Evolutionary conservation across 2,113 vertebrate genomes (phyloP).

Genomic region (Myiagra hebetior): DNA sequence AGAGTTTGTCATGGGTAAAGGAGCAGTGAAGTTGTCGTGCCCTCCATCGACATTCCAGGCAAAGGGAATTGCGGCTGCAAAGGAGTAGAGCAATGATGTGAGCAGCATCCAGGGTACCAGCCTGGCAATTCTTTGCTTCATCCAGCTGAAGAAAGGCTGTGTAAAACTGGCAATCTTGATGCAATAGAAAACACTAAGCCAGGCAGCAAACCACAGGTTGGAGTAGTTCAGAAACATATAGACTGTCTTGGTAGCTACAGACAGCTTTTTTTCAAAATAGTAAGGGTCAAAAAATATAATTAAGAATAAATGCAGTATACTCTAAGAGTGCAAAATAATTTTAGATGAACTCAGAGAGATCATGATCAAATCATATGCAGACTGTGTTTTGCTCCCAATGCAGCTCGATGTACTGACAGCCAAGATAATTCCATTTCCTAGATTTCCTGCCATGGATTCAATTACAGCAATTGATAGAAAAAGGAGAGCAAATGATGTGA

Average conservation of each 20-base stretch:
- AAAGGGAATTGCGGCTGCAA: neutral
- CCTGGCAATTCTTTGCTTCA: constrained; percentile 14
- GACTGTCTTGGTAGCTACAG: no score
- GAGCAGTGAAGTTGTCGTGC: neutral
- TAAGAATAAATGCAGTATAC: neutral
- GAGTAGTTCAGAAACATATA: neutral
- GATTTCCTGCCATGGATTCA: neutral
- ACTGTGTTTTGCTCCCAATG: neutral
- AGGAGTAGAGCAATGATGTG: neutral
- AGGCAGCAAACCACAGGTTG: neutral
- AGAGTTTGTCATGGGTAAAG: neutral
- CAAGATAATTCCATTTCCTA: neutral
- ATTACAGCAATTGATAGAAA: neutral
- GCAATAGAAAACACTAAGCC: neutral
- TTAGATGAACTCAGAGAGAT: neutral
- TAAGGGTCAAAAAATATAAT: neutral
- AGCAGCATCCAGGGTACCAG: neutral
- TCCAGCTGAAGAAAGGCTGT: neutral
- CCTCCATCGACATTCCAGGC: accelerated
- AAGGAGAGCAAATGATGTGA: neutral
- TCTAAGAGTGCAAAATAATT: neutral
- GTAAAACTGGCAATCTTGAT: neutral
- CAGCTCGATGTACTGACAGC: neutral
- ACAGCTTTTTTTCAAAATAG: accelerated
- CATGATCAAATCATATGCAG: neutral